Evolutionary conservation across 2,113 vertebrate genomes (phyloP).

Genomic region (Cavia porcellus): DNA sequence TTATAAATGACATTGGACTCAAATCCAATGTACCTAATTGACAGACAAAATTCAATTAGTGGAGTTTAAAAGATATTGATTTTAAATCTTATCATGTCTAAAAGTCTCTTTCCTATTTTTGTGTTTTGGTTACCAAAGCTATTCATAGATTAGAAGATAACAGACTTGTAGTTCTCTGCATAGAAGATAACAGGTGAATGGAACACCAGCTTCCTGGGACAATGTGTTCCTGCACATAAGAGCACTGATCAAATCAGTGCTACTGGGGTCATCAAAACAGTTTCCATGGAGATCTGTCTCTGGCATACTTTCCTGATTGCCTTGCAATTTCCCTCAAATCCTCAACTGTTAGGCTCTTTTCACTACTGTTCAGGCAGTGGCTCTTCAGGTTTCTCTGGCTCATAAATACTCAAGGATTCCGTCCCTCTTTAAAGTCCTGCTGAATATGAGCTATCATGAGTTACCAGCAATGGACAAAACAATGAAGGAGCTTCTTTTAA

Average conservation of each 20-base stretch:
- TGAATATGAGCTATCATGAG: not conserved
- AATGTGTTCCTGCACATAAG: not conserved
- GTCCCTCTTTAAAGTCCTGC: not conserved
- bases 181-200: not conserved
- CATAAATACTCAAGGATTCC: not conserved
- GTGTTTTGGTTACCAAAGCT: not conserved
- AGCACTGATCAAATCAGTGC: not conserved
- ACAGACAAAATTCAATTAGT: slow-evolving; percentile 80
- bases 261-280: not conserved
- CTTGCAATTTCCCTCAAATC: slow-evolving; percentile 33
- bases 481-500: not conserved
- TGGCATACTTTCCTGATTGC: slow-evolving; percentile 16
- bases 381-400: not conserved
- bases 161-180: not conserved
- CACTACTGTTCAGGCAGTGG: not conserved
- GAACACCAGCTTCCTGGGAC: not conserved
- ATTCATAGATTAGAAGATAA: not conserved
- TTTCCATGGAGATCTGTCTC: slow-evolving; percentile 48
- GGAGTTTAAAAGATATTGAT: slow-evolving; percentile 62
- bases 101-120: slow-evolving; percentile 41
- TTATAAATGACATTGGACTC: slow-evolving; percentile 80
- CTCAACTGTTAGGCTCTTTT: not conserved
- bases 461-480: not conserved
- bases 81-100: slow-evolving; percentile 67
- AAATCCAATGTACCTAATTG: slow-evolving; percentile 74